Evolutionary conservation across 1,140 invertebrate species (phyloP).

Genomic region (Drosophila tani): DNA sequence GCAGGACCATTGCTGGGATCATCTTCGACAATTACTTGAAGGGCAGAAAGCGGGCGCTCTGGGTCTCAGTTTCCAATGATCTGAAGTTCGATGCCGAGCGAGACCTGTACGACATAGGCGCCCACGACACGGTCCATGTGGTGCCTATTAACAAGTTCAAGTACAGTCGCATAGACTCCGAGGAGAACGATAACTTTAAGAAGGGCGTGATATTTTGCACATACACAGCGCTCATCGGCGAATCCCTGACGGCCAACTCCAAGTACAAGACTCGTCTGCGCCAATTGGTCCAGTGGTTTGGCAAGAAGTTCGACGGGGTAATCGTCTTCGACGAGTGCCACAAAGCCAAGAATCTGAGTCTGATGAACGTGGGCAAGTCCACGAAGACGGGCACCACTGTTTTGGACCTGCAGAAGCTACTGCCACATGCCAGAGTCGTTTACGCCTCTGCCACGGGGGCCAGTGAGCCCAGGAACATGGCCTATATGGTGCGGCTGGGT

Average conservation of each 20-base stretch:
- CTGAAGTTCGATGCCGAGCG: slow-evolving; percentile 98
- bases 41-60: slow-evolving; percentile 96
- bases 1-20: slow-evolving; percentile 98
- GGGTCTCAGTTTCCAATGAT: slow-evolving; percentile 99
- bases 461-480: slow-evolving; percentile 99
- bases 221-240: slow-evolving; percentile 99
- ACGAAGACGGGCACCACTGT: slow-evolving; percentile 96
- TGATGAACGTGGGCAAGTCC: slow-evolving; percentile 96
- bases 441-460: slow-evolving; percentile 99
- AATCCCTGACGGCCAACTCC: slow-evolving; percentile 93
- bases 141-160: slow-evolving; percentile 96
- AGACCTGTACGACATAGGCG: slow-evolving; percentile 98
- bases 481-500: slow-evolving; percentile 98
- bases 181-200: slow-evolving; percentile 95
- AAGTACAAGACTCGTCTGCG: slow-evolving; percentile 97
- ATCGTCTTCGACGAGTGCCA: slow-evolving; percentile 99
- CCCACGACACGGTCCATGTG: slow-evolving; percentile 88
- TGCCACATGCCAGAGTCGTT: slow-evolving; percentile 97
- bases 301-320: slow-evolving; percentile 96
- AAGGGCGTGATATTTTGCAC: slow-evolving; percentile 99
- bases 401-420: slow-evolving; percentile 96
- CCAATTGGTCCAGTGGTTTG: slow-evolving; percentile 98
- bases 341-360: slow-evolving; percentile 98
- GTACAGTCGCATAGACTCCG: slow-evolving; percentile 97
- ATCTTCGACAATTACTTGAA: slow-evolving; percentile 98